Evolutionary conservation across 2,797 vertebrate species (phyloP), one percentile per base, ranked within the genome.

Genomic region (Crocidura indochinensis): DNA sequence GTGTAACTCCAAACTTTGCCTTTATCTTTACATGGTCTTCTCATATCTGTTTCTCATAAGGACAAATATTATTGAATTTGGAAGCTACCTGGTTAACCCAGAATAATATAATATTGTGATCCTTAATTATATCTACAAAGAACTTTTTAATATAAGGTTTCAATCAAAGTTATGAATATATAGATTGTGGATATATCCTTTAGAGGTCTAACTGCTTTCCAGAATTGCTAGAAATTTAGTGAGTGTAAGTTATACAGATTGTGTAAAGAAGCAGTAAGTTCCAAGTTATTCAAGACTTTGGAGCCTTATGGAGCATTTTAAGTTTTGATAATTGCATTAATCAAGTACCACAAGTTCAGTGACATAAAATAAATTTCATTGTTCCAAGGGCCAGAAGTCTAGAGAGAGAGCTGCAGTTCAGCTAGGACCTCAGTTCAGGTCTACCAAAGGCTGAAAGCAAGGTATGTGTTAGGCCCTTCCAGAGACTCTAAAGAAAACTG

Each of bases 51-150:
- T 60, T 79, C 51, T 73, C 65, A 17, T 2, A 51, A 87, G 11
- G 46, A 29, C 8, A 31, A 4, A 12, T 76, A 12, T 56, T 46
- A 80, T 46, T 87, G 62, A 38, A 89, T 38, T 82, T n/a, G 31
- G 53, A 49, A 19, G 2, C n/a, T 49, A 53, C 22, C 11, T 81
- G 24, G 2, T 49, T 81, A 77, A 71, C 68, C 20, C 2, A 51
- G 71, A 74, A 76, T 46, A 3, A 81, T 71, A 31, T 88, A n/a
- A 31, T 49, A 27, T 82, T 46, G 15, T 78, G 46, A 86, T 69
- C 24, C n/a, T 76, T 51, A 60, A 46, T 31, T 56, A 17, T 8
- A 83, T 19, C n/a, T 46, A 0, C 46, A 78, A 90, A 46, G 12
- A 67, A 10, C 1, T 3, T n/a, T 69, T 83, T 78, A n/a, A n/a